Base-by-base conservation (phyloP, 2,797 vertebrate genomes). In the Brotula barbata region DNA sequence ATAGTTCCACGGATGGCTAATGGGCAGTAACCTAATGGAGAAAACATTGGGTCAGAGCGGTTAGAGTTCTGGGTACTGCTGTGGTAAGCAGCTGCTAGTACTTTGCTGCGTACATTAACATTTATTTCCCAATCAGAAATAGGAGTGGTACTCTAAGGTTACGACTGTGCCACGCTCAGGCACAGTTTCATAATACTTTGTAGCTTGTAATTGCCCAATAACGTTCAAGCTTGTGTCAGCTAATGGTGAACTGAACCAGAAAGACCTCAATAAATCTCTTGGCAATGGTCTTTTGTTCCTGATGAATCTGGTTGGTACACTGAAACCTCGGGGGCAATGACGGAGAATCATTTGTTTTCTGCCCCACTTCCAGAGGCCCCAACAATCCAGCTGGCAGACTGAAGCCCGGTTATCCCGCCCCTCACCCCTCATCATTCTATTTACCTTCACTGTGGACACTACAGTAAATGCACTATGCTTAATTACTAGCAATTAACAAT, bases 191-290 rank as follows among this genome's bases (percentile, higher is more conserved):
- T 76, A 85, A 82, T 39, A 70, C 76, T 72, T 51, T 7, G 54
- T 42, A 71, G 77, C 77, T 70, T 82, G 77, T 87, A 89, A 88
- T 85, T 87, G 76, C 58, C 76, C 80, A 85, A 81, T 86, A 88
- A 85, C 84, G 77, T 71, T 82, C 73, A 84, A 72, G 79, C 76
- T 80, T 78, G 84, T 84, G 83, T 87, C 78, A 83, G 81, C 77
- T 70, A 81, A 87, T 77, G 78, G 83, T 69, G 78, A 86, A 81
- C 59, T 81, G 81, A 90, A 86, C 85, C 85, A 74, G 73, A 81
- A 83, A 81, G 77, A 44, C 75, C 73, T 81, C 74, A 48, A 77
- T 87, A 71, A 79, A 85, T 86, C 76, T 76, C 66, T 83, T 75
- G 75, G 79, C 83, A 79, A 81, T 49, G 50, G 69, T 61, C 73